Percentiles rank a stretch among this genome's conserved stretches.
Conservation (phyloP, 37 sponge, comb jelly and placozoan species). For the Halichondria panicea region DNA sequence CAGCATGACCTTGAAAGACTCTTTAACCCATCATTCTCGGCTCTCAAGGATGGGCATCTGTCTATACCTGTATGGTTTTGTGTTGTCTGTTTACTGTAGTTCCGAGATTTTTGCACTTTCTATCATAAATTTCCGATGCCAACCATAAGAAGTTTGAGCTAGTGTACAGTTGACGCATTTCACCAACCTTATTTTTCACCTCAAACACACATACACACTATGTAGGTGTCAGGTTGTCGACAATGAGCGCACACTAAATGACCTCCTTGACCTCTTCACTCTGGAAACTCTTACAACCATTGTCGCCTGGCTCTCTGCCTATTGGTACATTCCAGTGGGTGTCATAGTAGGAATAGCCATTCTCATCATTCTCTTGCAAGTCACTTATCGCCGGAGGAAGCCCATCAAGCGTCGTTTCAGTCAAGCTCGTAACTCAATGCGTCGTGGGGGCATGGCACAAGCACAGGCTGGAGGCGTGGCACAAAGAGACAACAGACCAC, state of each 20-base stretch:
- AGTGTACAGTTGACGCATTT: neutral
- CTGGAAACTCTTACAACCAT: constrained; percentile 57
- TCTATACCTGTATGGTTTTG: no score
- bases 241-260: constrained; percentile 50
- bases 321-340: constrained; percentile 78
- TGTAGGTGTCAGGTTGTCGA: constrained; percentile 56
- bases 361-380: constrained; percentile 64
- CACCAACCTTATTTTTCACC: neutral
- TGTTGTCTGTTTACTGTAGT: no score
- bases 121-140: no score
- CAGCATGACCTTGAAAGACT: no score
- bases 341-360: constrained; percentile 52
- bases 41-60: no score
- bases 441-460: neutral
- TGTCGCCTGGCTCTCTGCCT: constrained; percentile 61
- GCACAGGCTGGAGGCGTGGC: constrained; percentile 30
- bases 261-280: constrained; percentile 54
- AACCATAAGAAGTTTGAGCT: no score
- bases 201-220: no score
- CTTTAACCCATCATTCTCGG: no score
- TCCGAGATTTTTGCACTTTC: no score
- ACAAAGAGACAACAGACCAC: neutral
- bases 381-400: constrained; percentile 80
- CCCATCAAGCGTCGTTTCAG: constrained; percentile 26
- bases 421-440: constrained; percentile 17